Evolutionary conservation across 1,140 invertebrate species (phyloP).

Genomic region (Drosophila baimaii): DNA sequence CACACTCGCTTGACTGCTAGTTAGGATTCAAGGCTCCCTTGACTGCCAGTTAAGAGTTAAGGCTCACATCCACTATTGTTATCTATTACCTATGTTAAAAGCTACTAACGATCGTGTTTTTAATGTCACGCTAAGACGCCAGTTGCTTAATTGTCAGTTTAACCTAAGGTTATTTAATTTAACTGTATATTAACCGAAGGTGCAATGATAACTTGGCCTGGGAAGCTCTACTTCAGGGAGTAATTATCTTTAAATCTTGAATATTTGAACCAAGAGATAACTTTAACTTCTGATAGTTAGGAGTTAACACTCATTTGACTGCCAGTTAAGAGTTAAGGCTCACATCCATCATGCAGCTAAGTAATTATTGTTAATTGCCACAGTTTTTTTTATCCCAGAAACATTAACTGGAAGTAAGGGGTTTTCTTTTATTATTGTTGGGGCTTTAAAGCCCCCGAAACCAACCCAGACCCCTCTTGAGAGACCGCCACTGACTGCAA

Average conservation of each 20-base stretch:
- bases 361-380: background rate
- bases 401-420: background rate
- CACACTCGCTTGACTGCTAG: too few relatives aligned
- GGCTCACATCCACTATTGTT: too few relatives aligned
- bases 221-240: background rate
- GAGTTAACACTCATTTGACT: background rate
- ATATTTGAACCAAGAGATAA: background rate
- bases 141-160: background rate
- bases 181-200: background rate
- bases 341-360: background rate
- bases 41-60: background rate
- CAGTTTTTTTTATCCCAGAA: background rate
- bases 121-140: background rate
- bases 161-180: background rate
- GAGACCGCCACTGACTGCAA: background rate
- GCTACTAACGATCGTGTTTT: too few relatives aligned
- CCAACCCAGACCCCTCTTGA: background rate
- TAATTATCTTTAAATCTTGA: too few relatives aligned
- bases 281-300: background rate
- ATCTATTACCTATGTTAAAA: background rate
- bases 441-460: background rate
- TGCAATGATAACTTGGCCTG: background rate
- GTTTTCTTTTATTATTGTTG: background rate
- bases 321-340: background rate
- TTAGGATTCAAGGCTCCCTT: background rate